These are phyloP conservation scores for Drepana falcataria DNA, from an alignment of 2,888 invertebrate genomes.

Conservation along the genomic window DNA sequence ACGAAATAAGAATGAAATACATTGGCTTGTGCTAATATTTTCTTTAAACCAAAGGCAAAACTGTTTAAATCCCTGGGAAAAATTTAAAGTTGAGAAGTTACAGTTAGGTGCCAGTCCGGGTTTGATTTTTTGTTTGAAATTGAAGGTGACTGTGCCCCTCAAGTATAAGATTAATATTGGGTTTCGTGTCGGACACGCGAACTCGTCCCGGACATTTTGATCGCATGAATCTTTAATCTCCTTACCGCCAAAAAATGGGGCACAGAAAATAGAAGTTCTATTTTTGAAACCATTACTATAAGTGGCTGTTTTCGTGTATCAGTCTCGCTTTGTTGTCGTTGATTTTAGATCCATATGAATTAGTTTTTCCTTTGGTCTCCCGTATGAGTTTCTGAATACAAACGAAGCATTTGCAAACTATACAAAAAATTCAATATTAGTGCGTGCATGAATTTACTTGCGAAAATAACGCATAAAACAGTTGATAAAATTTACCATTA, in stretches of 20 bases:
- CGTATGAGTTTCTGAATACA: too few relatives aligned
- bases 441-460: too few relatives aligned
- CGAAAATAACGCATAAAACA: not conserved
- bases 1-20: too few relatives aligned
- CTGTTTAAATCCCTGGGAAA: not conserved
- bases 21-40: not conserved
- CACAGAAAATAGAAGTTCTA: constrained; percentile 35
- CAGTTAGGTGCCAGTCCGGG: not conserved
- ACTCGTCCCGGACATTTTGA: constrained; percentile 35
- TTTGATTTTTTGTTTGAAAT: too few relatives aligned
- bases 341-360: constrained; percentile 21
- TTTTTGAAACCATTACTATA: constrained; percentile 55
- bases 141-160: constrained; percentile 26
- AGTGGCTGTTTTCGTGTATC: constrained; percentile 52
- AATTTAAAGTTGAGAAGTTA: not conserved
- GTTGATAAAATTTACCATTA: not conserved
- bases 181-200: constrained; percentile 20
- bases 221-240: constrained; percentile 54
- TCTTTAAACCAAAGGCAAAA: not conserved
- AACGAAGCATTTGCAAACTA: too few relatives aligned
- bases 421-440: too few relatives aligned
- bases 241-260: constrained; percentile 41
- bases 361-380: constrained; percentile 7
- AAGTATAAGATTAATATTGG: constrained; percentile 33
- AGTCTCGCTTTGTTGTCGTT: constrained; percentile 23